These are phyloP conservation scores for Chrysopilus asiliformis DNA, from an alignment of 2,888 invertebrate genomes.

Conservation along the genomic window DNA sequence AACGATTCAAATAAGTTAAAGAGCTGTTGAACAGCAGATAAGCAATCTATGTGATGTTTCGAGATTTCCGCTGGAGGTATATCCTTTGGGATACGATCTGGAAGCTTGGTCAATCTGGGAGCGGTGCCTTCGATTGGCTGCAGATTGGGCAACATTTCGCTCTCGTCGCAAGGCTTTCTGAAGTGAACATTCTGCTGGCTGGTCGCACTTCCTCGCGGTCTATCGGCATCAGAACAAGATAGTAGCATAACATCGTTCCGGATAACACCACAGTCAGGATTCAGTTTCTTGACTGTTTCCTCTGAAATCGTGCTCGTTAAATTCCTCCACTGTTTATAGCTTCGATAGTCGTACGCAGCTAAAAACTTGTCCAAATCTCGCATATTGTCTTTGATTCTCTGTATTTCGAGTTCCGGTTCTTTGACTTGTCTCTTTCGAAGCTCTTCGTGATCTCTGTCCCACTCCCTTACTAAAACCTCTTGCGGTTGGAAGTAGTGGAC, in stretches of 20 bases:
- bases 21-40: conserved; percentile 25
- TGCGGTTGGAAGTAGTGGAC: conserved; percentile 68
- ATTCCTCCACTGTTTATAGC: conserved; percentile 70
- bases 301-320: conserved; percentile 48
- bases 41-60: conserved; percentile 63
- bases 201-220: conserved; percentile 49
- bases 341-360: conserved; percentile 85
- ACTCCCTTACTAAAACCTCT: conserved; percentile 77
- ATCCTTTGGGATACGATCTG: conserved; percentile 62
- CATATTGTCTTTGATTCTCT: conserved; percentile 27
- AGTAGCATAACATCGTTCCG: conserved; percentile 69
- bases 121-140: conserved; percentile 68
- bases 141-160: conserved; percentile 67
- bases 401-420: conserved; percentile 35
- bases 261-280: conserved; percentile 62
- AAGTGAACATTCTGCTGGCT: conserved; percentile 9
- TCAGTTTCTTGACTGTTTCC: conserved; percentile 49
- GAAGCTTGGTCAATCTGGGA: conserved; percentile 64
- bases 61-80: conserved; percentile 75
- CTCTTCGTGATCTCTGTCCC: conserved; percentile 70
- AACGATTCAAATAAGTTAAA: conserved; percentile 38
- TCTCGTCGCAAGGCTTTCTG: conserved; percentile 38
- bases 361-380: conserved; percentile 43
- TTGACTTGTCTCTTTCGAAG: conserved; percentile 35
- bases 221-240: conserved; percentile 53